Percentiles rank a stretch among this genome's conserved stretches.
phyloP scores from a whole-genome alignment of 92 coral and sea anemone genomes.

The Porites cylindrica region DNA sequence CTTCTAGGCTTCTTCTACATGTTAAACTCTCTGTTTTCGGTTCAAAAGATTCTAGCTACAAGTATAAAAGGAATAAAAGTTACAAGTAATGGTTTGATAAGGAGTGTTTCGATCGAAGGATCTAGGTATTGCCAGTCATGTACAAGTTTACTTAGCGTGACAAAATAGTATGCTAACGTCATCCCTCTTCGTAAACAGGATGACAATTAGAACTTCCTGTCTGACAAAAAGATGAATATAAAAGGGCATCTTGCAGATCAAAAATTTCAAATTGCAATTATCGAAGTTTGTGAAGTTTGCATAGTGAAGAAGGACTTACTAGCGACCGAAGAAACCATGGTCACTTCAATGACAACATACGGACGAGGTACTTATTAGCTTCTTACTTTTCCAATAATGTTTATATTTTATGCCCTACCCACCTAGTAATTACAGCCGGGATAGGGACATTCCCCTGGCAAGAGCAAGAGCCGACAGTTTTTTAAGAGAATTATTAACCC shows the following conservation, averaged over 20 bases:
- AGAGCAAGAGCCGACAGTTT: not conserved
- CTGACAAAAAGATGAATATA: not conserved
- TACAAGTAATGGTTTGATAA: too few species aligned
- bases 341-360: not conserved
- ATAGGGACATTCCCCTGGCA: slow-evolving; percentile 12
- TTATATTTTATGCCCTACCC: not conserved
- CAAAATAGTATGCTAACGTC: not conserved
- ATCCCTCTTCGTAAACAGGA: slow-evolving; percentile 4
- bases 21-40: not conserved
- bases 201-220: slow-evolving; percentile 6
- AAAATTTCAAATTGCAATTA: not conserved
- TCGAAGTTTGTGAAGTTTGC: not conserved
- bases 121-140: not conserved
- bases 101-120: too few species aligned
- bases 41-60: not conserved
- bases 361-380: slow-evolving; percentile 1
- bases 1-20: not conserved
- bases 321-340: not conserved
- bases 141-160: not conserved
- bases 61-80: too few species aligned
- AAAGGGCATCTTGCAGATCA: not conserved
- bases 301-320: not conserved
- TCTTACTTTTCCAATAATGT: not conserved
- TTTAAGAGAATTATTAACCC: not conserved
- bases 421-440: not conserved